These are phyloP conservation scores for Adelognathus sp. DNA, from an alignment of 2,888 invertebrate genomes.

Conservation along the genomic window DNA sequence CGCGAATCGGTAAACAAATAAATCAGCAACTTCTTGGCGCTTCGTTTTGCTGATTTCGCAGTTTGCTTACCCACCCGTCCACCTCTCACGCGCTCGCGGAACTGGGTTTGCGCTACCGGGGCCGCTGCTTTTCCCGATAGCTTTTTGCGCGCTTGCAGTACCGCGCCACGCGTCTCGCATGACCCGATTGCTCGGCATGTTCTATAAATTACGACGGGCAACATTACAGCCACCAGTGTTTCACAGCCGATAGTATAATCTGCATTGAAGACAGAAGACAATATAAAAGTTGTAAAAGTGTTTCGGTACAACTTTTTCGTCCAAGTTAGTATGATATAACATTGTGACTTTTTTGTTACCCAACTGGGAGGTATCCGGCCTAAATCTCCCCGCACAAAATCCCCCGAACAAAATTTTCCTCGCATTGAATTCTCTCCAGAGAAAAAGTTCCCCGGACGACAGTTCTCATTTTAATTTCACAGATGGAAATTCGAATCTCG, in stretches of 20 bases:
- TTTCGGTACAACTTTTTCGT: background rate
- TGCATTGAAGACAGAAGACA: background rate
- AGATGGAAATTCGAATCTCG: no score
- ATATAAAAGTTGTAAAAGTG: slow-evolving; percentile 1
- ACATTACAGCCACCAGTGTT: background rate
- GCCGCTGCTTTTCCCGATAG: slow-evolving; percentile 41
- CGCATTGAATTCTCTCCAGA: no score
- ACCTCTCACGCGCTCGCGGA: background rate
- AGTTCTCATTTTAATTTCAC: no score
- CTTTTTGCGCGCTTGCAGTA: slow-evolving; percentile 49
- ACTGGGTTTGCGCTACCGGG: slow-evolving; percentile 22
- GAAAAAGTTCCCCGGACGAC: no score
- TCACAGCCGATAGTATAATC: background rate
- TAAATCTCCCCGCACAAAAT: no score
- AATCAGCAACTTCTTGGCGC: slow-evolving; percentile 67
- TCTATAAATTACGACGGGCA: slow-evolving; percentile 51
- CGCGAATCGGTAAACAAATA: slow-evolving; percentile 71
- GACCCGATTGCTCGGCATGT: slow-evolving; percentile 36
- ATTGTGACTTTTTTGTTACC: no score
- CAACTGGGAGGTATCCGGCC: no score
- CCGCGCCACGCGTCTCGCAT: slow-evolving; percentile 19
- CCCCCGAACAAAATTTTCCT: no score
- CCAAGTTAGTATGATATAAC: background rate
- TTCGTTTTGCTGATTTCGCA: slow-evolving; percentile 68
- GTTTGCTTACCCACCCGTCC: slow-evolving; percentile 50